These are phyloP conservation scores for Harpegnathos saltator DNA, from an alignment of 1,140 invertebrate species.

Conservation along the genomic window DNA sequence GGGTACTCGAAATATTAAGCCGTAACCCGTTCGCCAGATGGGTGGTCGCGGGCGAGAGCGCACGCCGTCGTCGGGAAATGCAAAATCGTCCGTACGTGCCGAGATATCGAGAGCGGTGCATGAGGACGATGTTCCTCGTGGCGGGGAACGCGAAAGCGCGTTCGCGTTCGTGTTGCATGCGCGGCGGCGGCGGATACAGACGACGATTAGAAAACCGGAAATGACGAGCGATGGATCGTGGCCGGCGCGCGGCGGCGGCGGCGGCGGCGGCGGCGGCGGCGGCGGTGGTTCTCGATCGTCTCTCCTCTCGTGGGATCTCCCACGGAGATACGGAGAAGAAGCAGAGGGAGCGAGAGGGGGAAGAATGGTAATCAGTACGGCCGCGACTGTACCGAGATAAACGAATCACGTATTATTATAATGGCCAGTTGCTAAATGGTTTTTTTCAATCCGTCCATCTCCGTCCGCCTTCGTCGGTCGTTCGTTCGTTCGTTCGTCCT, in stretches of 20 bases:
- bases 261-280: too few relatives aligned
- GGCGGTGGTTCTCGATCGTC: constrained; percentile 25
- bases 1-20: constrained; percentile 54
- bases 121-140: constrained; percentile 5
- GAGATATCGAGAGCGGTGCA: constrained; percentile 15
- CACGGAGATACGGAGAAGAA: constrained; percentile 23
- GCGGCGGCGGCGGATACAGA: constrained; percentile 70
- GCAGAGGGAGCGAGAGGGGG: not conserved
- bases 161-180: constrained; percentile 69
- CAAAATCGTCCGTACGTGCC: constrained; percentile 64
- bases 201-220: constrained; percentile 62
- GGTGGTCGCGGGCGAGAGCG: constrained; percentile 47
- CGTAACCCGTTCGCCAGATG: constrained; percentile 57
- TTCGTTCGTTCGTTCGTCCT: constrained; percentile 57
- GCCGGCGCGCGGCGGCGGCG: not conserved
- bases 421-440: constrained; percentile 86
- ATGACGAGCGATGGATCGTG: constrained; percentile 23
- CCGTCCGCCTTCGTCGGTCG: constrained; percentile 66
- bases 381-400: constrained; percentile 80
- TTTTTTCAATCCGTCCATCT: constrained; percentile 84
- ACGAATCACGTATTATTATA: constrained; percentile 87
- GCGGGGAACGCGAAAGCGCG: constrained; percentile 62
- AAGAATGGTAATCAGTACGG: constrained; percentile 57
- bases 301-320: constrained; percentile 29
- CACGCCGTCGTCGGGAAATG: constrained; percentile 68